phyloP scores from a whole-genome alignment of 2,888 invertebrate genomes.

The Lamproptera curius region DNA sequence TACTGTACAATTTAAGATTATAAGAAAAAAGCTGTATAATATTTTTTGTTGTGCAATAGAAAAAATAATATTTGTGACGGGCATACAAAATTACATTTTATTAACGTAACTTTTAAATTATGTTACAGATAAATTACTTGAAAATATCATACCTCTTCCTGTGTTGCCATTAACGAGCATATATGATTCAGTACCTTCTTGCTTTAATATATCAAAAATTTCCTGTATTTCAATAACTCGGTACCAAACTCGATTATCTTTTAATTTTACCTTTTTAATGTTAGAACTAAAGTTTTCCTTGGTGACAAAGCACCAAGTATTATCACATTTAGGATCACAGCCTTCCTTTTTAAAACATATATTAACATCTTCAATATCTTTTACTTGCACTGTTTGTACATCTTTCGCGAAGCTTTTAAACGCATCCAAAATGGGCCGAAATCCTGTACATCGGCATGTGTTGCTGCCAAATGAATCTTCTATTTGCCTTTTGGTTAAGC shows the following conservation, averaged over 20 bases:
- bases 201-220: slow-evolving; percentile 70
- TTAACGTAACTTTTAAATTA: too few relatives aligned
- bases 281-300: slow-evolving; percentile 68
- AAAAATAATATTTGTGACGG: too few relatives aligned
- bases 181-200: slow-evolving; percentile 70
- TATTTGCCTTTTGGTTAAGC: slow-evolving; percentile 79
- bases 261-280: slow-evolving; percentile 47
- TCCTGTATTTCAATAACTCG: slow-evolving; percentile 68
- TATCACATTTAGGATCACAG: slow-evolving; percentile 25
- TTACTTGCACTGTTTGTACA: slow-evolving; percentile 54
- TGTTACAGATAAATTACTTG: too few relatives aligned
- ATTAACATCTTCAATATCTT: slow-evolving; percentile 63
- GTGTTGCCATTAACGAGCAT: slow-evolving; percentile 80
- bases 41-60: too few relatives aligned
- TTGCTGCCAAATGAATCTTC: slow-evolving; percentile 86
- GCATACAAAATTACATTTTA: too few relatives aligned
- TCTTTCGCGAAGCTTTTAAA: slow-evolving; percentile 84
- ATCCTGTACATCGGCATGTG: slow-evolving; percentile 88
- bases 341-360: slow-evolving; percentile 29
- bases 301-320: slow-evolving; percentile 40
- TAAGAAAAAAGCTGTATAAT: too few relatives aligned
- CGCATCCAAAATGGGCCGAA: slow-evolving; percentile 85
- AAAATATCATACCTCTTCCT: slow-evolving; percentile 33
- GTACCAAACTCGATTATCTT: slow-evolving; percentile 67
- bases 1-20: too few relatives aligned